Conservation (phyloP, 2,888 invertebrate species). For the Amblyjoppa fuscipennis region DNA sequence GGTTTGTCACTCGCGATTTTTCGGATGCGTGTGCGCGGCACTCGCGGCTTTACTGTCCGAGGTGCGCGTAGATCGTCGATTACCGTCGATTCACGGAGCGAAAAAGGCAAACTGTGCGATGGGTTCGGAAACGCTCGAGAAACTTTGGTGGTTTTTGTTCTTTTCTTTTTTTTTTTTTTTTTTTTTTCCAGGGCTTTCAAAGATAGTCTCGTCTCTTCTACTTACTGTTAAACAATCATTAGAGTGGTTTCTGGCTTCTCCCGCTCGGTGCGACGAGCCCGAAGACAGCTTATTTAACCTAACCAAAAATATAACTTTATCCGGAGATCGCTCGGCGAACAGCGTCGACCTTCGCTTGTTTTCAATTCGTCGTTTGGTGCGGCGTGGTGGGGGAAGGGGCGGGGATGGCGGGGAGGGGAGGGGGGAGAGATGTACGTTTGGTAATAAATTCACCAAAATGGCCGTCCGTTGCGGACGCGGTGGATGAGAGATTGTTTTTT, state of each 20-base stretch:
- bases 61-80: no score
- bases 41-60: no score
- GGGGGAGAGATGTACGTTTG: constrained; percentile 77
- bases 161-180: no score
- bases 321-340: constrained; percentile 75
- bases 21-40: no score
- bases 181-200: no score
- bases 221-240: constrained; percentile 78
- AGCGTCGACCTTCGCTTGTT: constrained; percentile 85
- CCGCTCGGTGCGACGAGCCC: background rate
- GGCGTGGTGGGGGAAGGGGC: background rate
- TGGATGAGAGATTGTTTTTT: background rate
- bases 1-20: no score
- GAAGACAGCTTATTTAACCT: constrained; percentile 74
- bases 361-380: constrained; percentile 75
- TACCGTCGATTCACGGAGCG: no score
- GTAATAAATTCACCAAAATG: constrained; percentile 82
- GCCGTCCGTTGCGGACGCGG: constrained; percentile 65
- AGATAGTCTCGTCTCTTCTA: constrained; percentile 53
- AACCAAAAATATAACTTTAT: constrained; percentile 82
- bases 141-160: no score
- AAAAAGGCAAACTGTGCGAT: no score
- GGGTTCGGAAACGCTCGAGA: no score
- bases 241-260: background rate
- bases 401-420: background rate